phyloP scores from a whole-genome alignment of 1,140 invertebrate genomes.

The Achatina immaculata region DNA sequence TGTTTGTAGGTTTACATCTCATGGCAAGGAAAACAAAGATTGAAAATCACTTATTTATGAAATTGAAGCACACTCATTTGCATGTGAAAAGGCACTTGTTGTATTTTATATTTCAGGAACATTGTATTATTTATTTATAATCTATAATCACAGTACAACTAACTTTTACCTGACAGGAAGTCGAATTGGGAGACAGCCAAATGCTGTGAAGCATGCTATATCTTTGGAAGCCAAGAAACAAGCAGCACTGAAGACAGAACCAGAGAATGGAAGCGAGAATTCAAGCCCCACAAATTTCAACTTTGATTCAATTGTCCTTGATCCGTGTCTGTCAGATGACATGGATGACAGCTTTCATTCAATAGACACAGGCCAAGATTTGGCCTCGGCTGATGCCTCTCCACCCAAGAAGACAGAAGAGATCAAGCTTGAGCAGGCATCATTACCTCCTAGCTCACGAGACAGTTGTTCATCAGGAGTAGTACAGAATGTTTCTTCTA shows the following conservation, averaged over 20 bases:
- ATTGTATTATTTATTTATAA: too few relatives aligned
- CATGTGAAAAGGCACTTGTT: too few relatives aligned
- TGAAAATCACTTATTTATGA: too few relatives aligned
- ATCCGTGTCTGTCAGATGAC: slow-evolving; percentile 10
- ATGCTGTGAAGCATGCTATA: slow-evolving; percentile 67
- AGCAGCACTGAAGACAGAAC: slow-evolving; percentile 29
- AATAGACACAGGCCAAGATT: background rate
- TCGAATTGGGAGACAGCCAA: slow-evolving; percentile 68
- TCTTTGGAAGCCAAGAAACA: slow-evolving; percentile 60
- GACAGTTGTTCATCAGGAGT: background rate
- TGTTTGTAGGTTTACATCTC: too few relatives aligned
- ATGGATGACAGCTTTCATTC: background rate
- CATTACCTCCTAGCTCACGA: background rate
- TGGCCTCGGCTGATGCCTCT: background rate
- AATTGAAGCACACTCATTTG: too few relatives aligned
- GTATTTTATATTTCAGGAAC: too few relatives aligned
- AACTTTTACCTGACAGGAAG: slow-evolving; percentile 52
- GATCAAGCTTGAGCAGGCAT: background rate
- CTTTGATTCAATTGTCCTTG: slow-evolving; percentile 27
- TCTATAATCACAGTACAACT: too few relatives aligned
- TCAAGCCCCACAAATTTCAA: slow-evolving; percentile 32
- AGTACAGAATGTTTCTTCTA: background rate
- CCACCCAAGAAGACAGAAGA: background rate
- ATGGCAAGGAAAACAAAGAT: too few relatives aligned
- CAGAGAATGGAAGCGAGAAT: background rate